Conservation (phyloP, 2,797 vertebrate species). For the Cossypha caffra region DNA sequence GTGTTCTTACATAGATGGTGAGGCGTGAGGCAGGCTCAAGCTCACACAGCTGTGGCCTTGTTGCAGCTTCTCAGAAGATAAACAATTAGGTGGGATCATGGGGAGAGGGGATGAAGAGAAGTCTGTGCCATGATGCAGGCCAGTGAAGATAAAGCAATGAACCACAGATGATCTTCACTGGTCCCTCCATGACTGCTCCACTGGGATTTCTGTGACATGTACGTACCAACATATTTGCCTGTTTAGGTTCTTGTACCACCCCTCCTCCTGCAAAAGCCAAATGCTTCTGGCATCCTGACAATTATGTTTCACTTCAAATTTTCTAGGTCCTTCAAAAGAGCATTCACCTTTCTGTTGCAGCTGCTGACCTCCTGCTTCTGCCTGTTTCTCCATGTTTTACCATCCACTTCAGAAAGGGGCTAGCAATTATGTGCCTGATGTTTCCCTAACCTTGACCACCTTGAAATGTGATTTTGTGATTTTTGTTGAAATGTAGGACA, state of each 20-base stretch:
- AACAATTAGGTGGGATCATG: background rate
- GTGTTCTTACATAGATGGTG: background rate
- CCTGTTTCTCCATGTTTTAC: background rate
- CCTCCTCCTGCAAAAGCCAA: background rate
- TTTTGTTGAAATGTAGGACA: slow-evolving; percentile 59
- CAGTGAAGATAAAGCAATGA: background rate
- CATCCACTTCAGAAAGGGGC: slow-evolving; percentile 7
- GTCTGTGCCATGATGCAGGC: background rate
- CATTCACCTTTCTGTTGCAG: background rate
- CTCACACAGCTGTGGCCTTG: background rate
- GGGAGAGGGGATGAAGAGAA: background rate
- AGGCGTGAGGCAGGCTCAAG: background rate
- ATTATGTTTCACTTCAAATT: background rate
- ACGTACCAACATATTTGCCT: background rate
- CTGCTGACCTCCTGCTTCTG: background rate
- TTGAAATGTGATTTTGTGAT: slow-evolving; percentile 57
- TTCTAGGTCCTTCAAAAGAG: background rate
- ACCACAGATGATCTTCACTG: background rate
- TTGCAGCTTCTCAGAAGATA: background rate
- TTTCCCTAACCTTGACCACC: slow-evolving; percentile 56
- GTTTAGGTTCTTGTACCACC: background rate
- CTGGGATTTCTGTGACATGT: background rate
- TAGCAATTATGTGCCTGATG: slow-evolving; percentile 37
- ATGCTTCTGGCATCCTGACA: background rate
- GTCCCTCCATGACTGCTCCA: fast-evolving